A percentile compares a stretch with the other conserved stretches of the same genome.
These are phyloP conservation scores for Sipha flava DNA, from an alignment of 1,140 invertebrate species.

Conservation along the genomic window DNA sequence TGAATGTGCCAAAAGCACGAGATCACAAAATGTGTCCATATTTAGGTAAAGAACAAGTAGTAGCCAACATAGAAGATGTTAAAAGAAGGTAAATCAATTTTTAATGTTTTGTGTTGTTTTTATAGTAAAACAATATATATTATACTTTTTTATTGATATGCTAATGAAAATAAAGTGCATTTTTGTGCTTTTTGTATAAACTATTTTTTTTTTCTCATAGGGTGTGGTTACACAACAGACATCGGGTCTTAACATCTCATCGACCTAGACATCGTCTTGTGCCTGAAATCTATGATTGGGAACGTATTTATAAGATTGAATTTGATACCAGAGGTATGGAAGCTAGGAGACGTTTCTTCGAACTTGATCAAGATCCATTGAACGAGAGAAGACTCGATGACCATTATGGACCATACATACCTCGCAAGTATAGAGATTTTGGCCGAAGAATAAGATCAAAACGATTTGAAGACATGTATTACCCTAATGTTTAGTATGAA, in stretches of 20 bases:
- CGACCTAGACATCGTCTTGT: conserved; percentile 35
- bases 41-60: conserved; percentile 52
- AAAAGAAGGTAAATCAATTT: conserved; percentile 58
- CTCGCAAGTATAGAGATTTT: conserved; percentile 4
- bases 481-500: neutral
- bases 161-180: conserved; percentile 39
- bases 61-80: conserved; percentile 59
- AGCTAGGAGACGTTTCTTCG: conserved; percentile 37
- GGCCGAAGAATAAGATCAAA: neutral
- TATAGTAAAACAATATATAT: too few species aligned
- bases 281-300: conserved; percentile 40
- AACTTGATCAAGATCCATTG: conserved; percentile 36
- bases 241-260: conserved; percentile 29
- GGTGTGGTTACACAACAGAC: conserved; percentile 40
- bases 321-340: conserved; percentile 37
- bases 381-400: conserved; percentile 35
- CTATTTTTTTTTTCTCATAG: conserved; percentile 51
- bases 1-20: conserved; percentile 57
- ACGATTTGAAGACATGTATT: conserved; percentile 26
- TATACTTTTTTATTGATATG: too few species aligned
- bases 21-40: conserved; percentile 64
- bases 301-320: conserved; percentile 40
- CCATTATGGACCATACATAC: conserved; percentile 3
- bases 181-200: neutral
- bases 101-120: too few species aligned